A percentile compares a stretch with the other conserved stretches of the same genome.
Evolutionary conservation across 1,140 invertebrate genomes (phyloP).

Genomic region (Drosophila gunungcola): DNA sequence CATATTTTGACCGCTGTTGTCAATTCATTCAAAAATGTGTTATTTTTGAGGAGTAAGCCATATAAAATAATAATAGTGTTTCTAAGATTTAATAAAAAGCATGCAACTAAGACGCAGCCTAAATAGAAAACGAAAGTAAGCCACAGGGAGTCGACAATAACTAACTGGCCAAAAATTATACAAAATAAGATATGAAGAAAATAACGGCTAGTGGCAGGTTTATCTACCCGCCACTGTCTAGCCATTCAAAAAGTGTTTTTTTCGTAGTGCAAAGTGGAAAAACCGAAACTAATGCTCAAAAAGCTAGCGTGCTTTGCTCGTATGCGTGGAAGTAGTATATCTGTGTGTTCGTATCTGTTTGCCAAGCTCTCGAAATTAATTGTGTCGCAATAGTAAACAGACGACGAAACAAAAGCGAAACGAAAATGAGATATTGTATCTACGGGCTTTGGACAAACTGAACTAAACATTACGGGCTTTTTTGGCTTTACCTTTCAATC

Average conservation of each 20-base stretch:
- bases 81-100: neutral
- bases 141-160: no score
- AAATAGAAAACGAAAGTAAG: neutral
- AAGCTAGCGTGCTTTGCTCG: conserved; percentile 34
- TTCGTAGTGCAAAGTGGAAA: conserved; percentile 48
- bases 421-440: conserved; percentile 16
- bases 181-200: neutral
- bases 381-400: conserved; percentile 62
- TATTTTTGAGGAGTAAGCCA: neutral
- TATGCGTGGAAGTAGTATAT: conserved; percentile 25
- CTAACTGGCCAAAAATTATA: neutral
- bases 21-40: conserved; percentile 4
- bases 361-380: conserved; percentile 67
- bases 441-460: neutral
- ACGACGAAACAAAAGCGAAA: conserved; percentile 22
- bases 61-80: neutral
- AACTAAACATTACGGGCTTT: conserved; percentile 38
- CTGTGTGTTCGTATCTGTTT: conserved; percentile 41
- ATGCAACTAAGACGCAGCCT: neutral
- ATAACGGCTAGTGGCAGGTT: neutral
- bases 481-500: conserved; percentile 91
- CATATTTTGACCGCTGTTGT: neutral
- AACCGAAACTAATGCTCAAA: conserved; percentile 46
- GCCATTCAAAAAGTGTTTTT: conserved; percentile 61
- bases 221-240: conserved; percentile 33